Evolutionary conservation across 1,140 invertebrate genomes (phyloP).

Genomic region (Linepithema humile): DNA sequence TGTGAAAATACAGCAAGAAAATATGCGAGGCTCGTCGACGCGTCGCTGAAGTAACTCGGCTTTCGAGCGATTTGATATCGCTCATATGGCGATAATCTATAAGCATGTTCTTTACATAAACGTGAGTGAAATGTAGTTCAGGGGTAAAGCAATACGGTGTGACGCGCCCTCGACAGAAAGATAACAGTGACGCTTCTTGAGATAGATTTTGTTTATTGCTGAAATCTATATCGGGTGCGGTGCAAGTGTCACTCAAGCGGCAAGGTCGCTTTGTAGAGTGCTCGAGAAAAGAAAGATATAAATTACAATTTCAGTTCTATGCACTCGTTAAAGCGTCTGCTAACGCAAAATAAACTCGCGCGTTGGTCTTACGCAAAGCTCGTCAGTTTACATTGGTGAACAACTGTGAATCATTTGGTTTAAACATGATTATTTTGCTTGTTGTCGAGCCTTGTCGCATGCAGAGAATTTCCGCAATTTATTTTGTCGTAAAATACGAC

Average conservation of each 20-base stretch:
- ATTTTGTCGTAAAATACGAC: not conserved
- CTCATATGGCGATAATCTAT: conserved; percentile 8
- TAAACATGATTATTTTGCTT: not conserved
- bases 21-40: not conserved
- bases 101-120: conserved; percentile 36
- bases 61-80: not conserved
- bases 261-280: not conserved
- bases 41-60: not conserved
- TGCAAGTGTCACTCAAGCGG: not conserved
- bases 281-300: not conserved
- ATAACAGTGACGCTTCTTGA: conserved; percentile 9
- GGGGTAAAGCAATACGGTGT: conserved; percentile 31
- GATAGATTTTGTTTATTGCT: conserved; percentile 25
- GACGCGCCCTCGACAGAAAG: not conserved
- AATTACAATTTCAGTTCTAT: not conserved
- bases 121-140: conserved; percentile 54
- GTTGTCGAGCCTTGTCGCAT: not conserved
- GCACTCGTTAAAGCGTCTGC: not conserved
- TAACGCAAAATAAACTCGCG: not conserved
- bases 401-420: not conserved
- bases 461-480: not conserved
- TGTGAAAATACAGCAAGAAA: not conserved
- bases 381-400: not conserved
- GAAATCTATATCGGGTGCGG: conserved; percentile 3
- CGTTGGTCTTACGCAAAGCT: not conserved